Conservation (phyloP, 2,797 vertebrate genomes). For the Mallotus villosus region DNA sequence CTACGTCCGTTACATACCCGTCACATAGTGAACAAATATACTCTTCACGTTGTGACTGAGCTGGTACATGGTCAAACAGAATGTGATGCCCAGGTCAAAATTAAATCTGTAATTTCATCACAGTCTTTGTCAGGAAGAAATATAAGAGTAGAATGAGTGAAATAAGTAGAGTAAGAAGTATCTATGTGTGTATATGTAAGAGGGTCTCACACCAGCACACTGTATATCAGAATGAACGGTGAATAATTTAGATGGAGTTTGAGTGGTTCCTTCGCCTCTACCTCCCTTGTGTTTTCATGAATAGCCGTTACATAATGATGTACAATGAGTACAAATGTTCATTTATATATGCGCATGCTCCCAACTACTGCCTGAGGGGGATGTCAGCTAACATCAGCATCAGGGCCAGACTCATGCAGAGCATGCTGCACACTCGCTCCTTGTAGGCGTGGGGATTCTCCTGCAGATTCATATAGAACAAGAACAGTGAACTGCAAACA, state of each 20-base stretch:
- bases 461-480: constrained; percentile 15
- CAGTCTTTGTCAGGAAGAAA: not conserved
- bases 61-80: constrained; percentile 1
- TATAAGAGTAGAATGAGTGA: not conserved
- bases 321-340: not conserved
- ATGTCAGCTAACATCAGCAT: constrained; percentile 46
- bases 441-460: constrained; percentile 17
- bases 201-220: not conserved
- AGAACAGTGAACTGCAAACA: not conserved
- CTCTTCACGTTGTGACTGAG: not conserved
- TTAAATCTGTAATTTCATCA: not conserved
- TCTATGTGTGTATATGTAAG: not conserved
- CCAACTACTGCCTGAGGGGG: constrained; percentile 42
- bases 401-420: constrained; percentile 31
- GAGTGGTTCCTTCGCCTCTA: not conserved
- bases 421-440: constrained; percentile 7
- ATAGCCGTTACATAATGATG: constrained; percentile 46
- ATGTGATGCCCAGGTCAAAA: constrained; percentile 1
- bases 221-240: constrained; percentile 6
- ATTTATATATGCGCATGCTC: constrained; percentile 16
- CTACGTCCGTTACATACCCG: too few species aligned
- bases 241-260: not conserved
- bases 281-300: constrained; percentile 15
- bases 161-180: not conserved
- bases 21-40: constrained; percentile 3